Evolutionary conservation across 2,797 vertebrate genomes (phyloP).

Genomic region (Schizopygopsis pylzovi): DNA sequence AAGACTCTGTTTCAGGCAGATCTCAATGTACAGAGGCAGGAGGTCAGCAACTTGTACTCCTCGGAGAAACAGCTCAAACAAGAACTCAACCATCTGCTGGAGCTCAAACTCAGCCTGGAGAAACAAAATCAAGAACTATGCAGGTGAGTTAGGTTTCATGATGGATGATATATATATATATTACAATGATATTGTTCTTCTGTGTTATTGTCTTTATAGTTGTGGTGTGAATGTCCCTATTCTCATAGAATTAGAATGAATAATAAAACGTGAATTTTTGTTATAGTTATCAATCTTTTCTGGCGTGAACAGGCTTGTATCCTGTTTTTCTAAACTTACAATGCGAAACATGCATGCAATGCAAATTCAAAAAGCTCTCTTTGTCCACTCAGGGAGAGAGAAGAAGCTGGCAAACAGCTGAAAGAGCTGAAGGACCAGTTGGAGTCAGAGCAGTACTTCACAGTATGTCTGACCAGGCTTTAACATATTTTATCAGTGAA

Average conservation of each 20-base stretch:
- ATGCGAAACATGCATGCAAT: background rate
- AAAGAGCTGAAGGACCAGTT: slow-evolving; percentile 97
- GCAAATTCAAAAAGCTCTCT: background rate
- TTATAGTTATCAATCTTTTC: background rate
- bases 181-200: background rate
- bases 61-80: slow-evolving; percentile 97
- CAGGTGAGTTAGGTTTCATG: slow-evolving; percentile 77
- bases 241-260: background rate
- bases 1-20: slow-evolving; percentile 89
- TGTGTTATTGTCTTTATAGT: slow-evolving; percentile 18
- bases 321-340: background rate
- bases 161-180: background rate
- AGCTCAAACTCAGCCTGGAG: slow-evolving; percentile 90
- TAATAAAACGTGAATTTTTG: background rate
- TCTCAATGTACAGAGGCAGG: slow-evolving; percentile 91
- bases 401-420: slow-evolving; percentile 89
- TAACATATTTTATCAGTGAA: background rate
- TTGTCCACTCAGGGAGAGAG: slow-evolving; percentile 84
- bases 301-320: background rate
- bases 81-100: slow-evolving; percentile 93
- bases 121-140: slow-evolving; percentile 92
- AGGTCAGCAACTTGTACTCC: slow-evolving; percentile 86
- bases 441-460: slow-evolving; percentile 96
- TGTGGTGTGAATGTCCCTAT: background rate
- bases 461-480: slow-evolving; percentile 73